phyloP scores from a whole-genome alignment of 2,888 invertebrate species.

The Stegophylla sp. region DNA sequence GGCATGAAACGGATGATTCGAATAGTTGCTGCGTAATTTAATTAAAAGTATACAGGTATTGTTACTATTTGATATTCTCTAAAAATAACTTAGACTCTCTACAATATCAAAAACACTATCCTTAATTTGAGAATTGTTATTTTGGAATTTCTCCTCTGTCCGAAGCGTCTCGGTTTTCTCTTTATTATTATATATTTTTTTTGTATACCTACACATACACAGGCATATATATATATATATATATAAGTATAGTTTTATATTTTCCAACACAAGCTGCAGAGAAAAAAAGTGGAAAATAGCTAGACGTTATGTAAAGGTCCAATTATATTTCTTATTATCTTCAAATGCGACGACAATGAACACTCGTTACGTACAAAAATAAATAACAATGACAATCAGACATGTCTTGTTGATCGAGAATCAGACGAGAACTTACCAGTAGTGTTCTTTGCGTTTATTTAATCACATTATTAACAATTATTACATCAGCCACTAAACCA shows the following conservation, averaged over 20 bases:
- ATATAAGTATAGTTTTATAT: neutral
- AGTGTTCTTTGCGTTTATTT: neutral
- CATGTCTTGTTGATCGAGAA: neutral
- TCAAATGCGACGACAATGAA: neutral
- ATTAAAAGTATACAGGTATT: neutral
- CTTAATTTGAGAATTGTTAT: no score
- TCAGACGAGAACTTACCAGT: no score
- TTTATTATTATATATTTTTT: neutral
- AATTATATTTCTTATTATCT: neutral
- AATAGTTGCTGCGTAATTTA: neutral
- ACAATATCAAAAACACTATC: no score
- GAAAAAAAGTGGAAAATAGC: neutral
- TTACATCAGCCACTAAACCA: neutral
- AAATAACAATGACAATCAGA: neutral
- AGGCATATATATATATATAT: no score
- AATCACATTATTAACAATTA: slow-evolving; percentile 19
- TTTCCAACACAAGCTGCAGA: neutral
- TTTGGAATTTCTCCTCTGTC: no score
- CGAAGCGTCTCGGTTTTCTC: no score
- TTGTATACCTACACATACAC: neutral
- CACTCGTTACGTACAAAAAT: neutral
- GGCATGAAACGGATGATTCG: neutral
- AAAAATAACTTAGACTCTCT: neutral
- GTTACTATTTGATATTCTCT: neutral
- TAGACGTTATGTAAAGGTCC: neutral